These are phyloP conservation scores for Dryobates pubescens DNA, from an alignment of 2,797 vertebrate species.

Conservation along the genomic window DNA sequence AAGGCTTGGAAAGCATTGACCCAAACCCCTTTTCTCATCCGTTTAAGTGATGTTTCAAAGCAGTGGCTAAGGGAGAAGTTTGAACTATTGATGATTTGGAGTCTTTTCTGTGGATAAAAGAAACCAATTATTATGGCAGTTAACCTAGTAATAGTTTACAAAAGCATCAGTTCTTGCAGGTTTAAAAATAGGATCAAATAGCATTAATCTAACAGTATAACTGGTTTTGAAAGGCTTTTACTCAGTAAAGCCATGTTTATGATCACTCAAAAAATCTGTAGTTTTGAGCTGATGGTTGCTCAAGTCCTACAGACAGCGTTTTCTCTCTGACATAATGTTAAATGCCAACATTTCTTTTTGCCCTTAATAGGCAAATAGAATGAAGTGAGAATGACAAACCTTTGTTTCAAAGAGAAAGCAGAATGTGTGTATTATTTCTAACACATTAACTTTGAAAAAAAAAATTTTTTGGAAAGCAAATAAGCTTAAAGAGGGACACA, in stretches of 20 bases:
- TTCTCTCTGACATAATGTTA: neutral
- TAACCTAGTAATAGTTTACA: neutral
- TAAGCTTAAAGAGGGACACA: neutral
- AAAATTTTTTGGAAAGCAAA: neutral
- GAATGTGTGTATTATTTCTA: neutral
- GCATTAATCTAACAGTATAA: neutral
- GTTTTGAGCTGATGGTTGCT: neutral
- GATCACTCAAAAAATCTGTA: neutral
- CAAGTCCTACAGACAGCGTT: neutral
- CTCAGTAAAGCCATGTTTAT: neutral
- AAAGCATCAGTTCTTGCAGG: neutral
- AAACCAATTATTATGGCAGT: neutral
- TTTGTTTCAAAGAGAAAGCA: neutral
- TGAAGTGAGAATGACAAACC: neutral
- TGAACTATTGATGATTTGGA: neutral
- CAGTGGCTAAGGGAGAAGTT: neutral
- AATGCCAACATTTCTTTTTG: neutral
- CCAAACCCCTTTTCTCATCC: neutral
- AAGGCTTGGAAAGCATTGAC: neutral
- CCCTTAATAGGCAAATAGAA: neutral
- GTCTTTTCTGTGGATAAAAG: neutral
- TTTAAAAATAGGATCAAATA: constrained; percentile 15
- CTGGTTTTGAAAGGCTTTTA: neutral
- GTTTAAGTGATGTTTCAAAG: constrained; percentile 1
- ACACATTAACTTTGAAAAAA: neutral